Evolutionary conservation across 2,113 vertebrate genomes (phyloP).

Genomic region (Nerophis ophidion): DNA sequence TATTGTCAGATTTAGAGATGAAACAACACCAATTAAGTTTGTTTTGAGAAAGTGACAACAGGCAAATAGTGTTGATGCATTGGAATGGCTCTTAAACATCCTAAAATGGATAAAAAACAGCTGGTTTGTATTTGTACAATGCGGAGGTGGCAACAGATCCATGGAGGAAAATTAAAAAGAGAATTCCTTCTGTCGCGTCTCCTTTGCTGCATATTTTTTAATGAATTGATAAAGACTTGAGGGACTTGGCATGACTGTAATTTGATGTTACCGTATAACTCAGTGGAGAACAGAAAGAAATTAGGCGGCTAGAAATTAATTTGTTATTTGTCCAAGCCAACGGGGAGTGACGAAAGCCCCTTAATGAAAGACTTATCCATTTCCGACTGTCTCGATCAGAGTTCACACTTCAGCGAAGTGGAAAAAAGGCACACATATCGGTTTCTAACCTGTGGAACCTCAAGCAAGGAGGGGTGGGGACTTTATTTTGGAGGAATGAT

Average conservation of each 20-base stretch:
- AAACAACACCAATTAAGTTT: too few relatives aligned
- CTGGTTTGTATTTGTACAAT: conserved; percentile 32
- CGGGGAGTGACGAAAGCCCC: conserved; percentile 67
- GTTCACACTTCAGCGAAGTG: conserved; percentile 65
- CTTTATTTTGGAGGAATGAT: conserved; percentile 39
- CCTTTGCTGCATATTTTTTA: conserved; percentile 46
- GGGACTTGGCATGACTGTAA: conserved; percentile 50
- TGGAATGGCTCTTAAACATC: conserved; percentile 13
- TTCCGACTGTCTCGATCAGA: conserved; percentile 58
- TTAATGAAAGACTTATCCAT: conserved; percentile 67
- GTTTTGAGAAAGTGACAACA: conserved; percentile 5
- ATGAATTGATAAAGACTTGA: conserved; percentile 60
- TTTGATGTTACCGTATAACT: conserved; percentile 59
- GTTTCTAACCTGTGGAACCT: conserved; percentile 58
- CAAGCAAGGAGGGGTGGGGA: conserved; percentile 13
- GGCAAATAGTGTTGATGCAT: too few relatives aligned
- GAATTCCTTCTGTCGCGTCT: conserved; percentile 30
- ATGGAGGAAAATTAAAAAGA: conserved; percentile 24
- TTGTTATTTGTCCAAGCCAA: conserved; percentile 71
- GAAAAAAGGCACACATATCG: conserved; percentile 68
- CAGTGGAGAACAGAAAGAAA: conserved; percentile 66
- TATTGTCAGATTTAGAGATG: too few relatives aligned
- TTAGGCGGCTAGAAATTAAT: conserved; percentile 67
- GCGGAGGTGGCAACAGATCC: conserved; percentile 13
- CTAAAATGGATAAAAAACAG: conserved; percentile 30